These are phyloP conservation scores for Brachycybe producta DNA, from an alignment of 2,888 invertebrate genomes.

Conservation along the genomic window DNA sequence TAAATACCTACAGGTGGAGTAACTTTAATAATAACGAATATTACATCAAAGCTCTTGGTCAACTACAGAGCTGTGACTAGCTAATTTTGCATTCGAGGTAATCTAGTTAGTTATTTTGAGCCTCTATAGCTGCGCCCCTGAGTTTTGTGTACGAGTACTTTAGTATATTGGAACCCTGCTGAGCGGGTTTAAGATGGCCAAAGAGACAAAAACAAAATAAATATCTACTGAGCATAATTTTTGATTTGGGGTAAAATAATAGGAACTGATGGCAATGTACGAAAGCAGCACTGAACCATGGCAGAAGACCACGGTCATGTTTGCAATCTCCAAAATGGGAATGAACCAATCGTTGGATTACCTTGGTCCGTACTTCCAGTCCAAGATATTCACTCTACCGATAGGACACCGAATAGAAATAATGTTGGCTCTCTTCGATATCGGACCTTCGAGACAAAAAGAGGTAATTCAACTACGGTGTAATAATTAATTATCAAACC, in stretches of 20 bases:
- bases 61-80: too few species aligned
- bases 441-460: constrained; percentile 7
- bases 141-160: too few species aligned
- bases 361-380: constrained; percentile 8
- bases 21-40: too few species aligned
- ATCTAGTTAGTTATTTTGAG: too few species aligned
- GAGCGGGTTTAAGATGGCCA: too few species aligned
- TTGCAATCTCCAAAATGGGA: constrained; percentile 9
- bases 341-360: constrained; percentile 13
- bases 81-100: neutral
- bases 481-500: too few species aligned
- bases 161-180: too few species aligned
- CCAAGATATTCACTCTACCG: neutral
- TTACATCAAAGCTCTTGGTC: too few species aligned
- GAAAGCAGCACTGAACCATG: constrained; percentile 3
- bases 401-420: constrained; percentile 4
- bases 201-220: too few species aligned
- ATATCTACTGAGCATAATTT: too few species aligned
- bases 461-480: constrained; percentile 14
- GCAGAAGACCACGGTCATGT: constrained; percentile 9
- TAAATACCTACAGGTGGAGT: constrained; percentile 13
- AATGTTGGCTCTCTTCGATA: constrained; percentile 7
- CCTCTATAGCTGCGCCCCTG: too few species aligned
- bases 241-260: too few species aligned
- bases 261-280: constrained; percentile 10